A percentile compares a stretch with the other conserved stretches of the same genome.
phyloP scores from a whole-genome alignment of 2,113 vertebrate species.

The Chelonoidis abingdonii region DNA sequence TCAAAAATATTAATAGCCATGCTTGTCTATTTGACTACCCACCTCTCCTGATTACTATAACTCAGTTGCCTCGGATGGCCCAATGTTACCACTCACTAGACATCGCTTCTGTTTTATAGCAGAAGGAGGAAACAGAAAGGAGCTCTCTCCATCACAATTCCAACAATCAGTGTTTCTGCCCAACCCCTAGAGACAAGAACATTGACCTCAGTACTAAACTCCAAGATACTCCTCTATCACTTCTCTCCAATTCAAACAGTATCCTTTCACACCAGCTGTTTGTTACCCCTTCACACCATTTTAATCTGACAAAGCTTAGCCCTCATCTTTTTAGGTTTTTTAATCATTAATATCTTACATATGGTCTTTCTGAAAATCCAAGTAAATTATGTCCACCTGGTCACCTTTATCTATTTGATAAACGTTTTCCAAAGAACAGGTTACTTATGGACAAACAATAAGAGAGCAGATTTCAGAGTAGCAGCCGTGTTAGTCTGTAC shows the following conservation, averaged over 20 bases:
- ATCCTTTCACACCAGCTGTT: constrained; percentile 30
- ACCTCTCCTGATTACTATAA: constrained; percentile 61
- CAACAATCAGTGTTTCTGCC: neutral
- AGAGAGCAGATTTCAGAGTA: too few relatives aligned
- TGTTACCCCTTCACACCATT: constrained; percentile 2
- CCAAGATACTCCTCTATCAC: constrained; percentile 7
- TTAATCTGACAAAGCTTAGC: constrained; percentile 19
- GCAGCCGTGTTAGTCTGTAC: too few relatives aligned
- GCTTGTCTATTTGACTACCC: constrained; percentile 58
- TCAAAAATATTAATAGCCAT: constrained; percentile 66
- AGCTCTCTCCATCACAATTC: neutral
- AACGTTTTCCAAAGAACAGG: constrained; percentile 15
- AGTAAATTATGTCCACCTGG: neutral
- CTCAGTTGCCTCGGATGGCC: constrained; percentile 46
- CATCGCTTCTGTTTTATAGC: neutral
- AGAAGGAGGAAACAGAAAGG: constrained; percentile 2
- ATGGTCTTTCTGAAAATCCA: constrained; percentile 6
- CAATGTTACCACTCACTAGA: neutral
- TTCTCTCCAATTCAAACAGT: neutral
- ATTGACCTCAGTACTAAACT: neutral
- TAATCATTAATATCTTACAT: neutral
- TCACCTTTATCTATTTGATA: neutral
- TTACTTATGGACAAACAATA: neutral
- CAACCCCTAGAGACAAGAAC: neutral
- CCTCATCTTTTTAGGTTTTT: neutral